These are phyloP conservation scores for Microplitis deprimator DNA, from an alignment of 2,888 invertebrate species.

Conservation along the genomic window DNA sequence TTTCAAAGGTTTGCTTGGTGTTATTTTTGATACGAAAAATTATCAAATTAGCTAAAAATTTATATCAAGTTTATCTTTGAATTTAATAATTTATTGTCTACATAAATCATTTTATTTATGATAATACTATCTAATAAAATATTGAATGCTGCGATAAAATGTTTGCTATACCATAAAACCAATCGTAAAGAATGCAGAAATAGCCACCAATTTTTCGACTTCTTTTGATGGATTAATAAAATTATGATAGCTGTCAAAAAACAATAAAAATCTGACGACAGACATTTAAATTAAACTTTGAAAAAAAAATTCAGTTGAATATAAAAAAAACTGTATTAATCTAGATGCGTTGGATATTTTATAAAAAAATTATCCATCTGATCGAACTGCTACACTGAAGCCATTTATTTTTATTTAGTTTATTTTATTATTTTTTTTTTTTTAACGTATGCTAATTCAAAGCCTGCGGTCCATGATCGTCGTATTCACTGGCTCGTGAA, in stretches of 20 bases:
- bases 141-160: neutral
- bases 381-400: neutral
- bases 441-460: constrained; percentile 46
- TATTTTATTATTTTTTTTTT: constrained; percentile 33
- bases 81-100: neutral
- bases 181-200: neutral
- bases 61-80: neutral
- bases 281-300: neutral
- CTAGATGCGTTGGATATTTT: neutral
- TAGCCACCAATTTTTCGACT: neutral
- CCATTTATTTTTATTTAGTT: neutral
- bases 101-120: neutral
- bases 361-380: neutral
- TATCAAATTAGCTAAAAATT: neutral
- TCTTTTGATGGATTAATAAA: neutral
- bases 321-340: neutral
- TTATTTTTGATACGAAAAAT: neutral
- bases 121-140: neutral
- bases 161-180: neutral
- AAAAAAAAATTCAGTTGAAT: neutral
- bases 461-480: constrained; percentile 32
- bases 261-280: no score
- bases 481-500: constrained; percentile 6
- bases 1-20: neutral
- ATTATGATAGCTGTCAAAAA: neutral